Conservation (phyloP, 2,888 invertebrate species). For the Gymnosoma rotundatum region DNA sequence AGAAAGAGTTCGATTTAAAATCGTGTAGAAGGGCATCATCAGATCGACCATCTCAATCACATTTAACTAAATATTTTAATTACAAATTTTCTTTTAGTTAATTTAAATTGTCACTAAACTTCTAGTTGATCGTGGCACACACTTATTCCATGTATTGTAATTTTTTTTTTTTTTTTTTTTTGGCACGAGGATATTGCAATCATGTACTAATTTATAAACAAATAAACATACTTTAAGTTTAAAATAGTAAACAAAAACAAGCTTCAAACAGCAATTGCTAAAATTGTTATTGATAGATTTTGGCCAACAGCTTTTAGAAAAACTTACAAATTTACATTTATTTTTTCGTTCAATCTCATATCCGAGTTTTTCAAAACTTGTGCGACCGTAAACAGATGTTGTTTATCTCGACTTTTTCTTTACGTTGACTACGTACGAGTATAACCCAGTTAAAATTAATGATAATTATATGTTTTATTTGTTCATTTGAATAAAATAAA, state of each 20-base stretch:
- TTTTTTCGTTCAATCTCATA: background rate
- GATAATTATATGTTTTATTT: conserved; percentile 12
- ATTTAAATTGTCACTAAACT: conserved; percentile 19
- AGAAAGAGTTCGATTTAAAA: no score
- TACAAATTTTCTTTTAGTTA: background rate
- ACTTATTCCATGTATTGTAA: conserved; percentile 4
- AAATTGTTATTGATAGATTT: conserved; percentile 55
- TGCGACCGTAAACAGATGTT: background rate
- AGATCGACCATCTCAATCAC: no score
- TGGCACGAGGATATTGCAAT: conserved; percentile 58
- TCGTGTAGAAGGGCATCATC: background rate
- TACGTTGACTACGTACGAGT: conserved; percentile 37
- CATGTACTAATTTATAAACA: background rate
- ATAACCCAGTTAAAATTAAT: conserved; percentile 36
- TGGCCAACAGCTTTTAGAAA: conserved; percentile 40
- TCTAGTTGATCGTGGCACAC: conserved; percentile 26
- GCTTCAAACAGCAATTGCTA: background rate
- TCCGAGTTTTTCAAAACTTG: background rate
- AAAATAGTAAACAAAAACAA: background rate
- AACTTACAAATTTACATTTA: background rate
- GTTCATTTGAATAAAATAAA: background rate
- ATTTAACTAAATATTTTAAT: background rate
- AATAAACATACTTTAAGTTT: conserved; percentile 8
- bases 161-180: background rate
- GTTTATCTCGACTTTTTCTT: conserved; percentile 11